These are phyloP conservation scores for Euproctis similis DNA, from an alignment of 2,888 invertebrate species.

Conservation along the genomic window DNA sequence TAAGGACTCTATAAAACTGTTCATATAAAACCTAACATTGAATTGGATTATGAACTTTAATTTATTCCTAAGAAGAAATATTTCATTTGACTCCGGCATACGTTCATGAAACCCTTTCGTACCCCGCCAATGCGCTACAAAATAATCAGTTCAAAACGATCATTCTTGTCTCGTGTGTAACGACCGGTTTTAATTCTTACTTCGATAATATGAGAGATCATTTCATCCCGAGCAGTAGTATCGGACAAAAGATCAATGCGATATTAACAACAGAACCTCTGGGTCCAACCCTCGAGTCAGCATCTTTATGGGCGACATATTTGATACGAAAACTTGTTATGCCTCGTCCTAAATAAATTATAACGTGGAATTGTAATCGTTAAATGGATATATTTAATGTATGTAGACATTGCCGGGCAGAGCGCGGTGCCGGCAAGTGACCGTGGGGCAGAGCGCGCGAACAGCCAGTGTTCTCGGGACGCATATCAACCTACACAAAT, in stretches of 20 bases:
- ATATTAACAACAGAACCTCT: conserved; percentile 56
- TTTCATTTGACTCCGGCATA: conserved; percentile 60
- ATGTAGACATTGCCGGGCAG: conserved; percentile 46
- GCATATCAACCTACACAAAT: conserved; percentile 67
- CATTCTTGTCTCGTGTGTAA: conserved; percentile 51
- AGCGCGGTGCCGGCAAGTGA: conserved; percentile 20
- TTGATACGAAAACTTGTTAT: conserved; percentile 76
- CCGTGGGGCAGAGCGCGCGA: conserved; percentile 24
- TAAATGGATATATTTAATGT: conserved; percentile 73
- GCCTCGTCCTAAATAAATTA: conserved; percentile 75
- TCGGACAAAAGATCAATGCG: conserved; percentile 62
- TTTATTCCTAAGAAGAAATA: conserved; percentile 72
- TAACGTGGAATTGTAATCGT: conserved; percentile 75
- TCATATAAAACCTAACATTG: conserved; percentile 40
- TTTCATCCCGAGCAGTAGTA: conserved; percentile 46
- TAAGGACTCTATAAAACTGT: conserved; percentile 54
- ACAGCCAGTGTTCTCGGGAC: conserved; percentile 18
- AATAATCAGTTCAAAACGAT: conserved; percentile 65
- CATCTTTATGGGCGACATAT: conserved; percentile 76
- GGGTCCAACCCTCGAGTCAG: conserved; percentile 68
- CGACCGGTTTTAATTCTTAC: conserved; percentile 74
- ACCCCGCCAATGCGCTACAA: conserved; percentile 41
- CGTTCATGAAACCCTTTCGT: conserved; percentile 69
- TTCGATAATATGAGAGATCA: conserved; percentile 59
- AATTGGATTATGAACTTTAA: conserved; percentile 73